Evolutionary conservation across 1,140 invertebrate species (phyloP).

Genomic region (Drosophila ohnishii): DNA sequence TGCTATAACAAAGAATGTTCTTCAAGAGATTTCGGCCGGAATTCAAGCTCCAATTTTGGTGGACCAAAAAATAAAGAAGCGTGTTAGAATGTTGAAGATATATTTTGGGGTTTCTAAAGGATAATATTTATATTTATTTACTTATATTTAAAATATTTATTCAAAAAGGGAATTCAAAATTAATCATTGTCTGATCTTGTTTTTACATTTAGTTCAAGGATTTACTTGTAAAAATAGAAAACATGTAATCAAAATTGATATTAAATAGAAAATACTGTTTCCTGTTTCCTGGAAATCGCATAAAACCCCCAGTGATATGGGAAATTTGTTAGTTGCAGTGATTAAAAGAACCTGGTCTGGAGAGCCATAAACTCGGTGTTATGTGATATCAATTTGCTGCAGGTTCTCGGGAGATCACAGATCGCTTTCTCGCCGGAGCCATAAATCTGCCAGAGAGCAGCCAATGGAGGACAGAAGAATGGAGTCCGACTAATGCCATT

Average conservation of each 20-base stretch:
- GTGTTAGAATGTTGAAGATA: background rate
- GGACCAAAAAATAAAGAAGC: background rate
- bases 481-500: constrained; percentile 58
- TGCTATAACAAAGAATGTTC: constrained; percentile 19
- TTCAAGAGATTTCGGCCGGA: too few relatives aligned
- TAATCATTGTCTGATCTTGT: background rate
- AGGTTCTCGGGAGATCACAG: constrained; percentile 34
- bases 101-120: background rate
- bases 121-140: background rate
- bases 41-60: background rate
- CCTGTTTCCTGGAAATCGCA: constrained; percentile 28
- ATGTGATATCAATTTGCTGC: constrained; percentile 53
- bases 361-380: constrained; percentile 40
- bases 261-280: background rate
- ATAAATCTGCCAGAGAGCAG: constrained; percentile 60
- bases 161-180: background rate
- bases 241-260: background rate
- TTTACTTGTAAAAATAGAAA: background rate
- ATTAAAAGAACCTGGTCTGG: constrained; percentile 15
- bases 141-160: background rate
- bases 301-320: constrained; percentile 16
- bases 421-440: constrained; percentile 50
- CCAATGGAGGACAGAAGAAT: constrained; percentile 21
- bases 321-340: constrained; percentile 15
- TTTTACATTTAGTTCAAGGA: background rate